A percentile compares a stretch with the other conserved stretches of the same genome.
These are phyloP conservation scores for Leptobrachium leishanense DNA, from an alignment of 2,113 vertebrate species.

Conservation along the genomic window DNA sequence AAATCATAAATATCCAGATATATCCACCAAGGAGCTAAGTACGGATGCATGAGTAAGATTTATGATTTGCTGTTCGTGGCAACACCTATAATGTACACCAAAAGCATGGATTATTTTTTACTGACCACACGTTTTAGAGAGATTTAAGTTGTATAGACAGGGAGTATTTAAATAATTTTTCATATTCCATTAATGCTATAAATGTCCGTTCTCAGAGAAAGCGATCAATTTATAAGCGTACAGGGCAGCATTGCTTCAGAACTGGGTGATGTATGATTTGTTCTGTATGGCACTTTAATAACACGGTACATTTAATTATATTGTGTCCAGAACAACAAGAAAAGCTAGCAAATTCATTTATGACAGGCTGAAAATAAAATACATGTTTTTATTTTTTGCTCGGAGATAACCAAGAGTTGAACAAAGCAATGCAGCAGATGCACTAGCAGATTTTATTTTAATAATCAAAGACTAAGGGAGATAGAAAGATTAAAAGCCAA, in stretches of 20 bases:
- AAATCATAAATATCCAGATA: too few species aligned
- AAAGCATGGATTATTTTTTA: too few species aligned
- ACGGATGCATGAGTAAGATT: too few species aligned
- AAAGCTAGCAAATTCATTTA: conserved; percentile 18
- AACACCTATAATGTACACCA: too few species aligned
- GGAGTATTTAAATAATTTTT: not conserved
- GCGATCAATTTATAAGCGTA: not conserved
- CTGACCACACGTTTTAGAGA: too few species aligned
- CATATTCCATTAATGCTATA: not conserved
- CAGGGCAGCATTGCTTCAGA: not conserved
- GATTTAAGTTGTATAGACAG: too few species aligned
- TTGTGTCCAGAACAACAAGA: not conserved
- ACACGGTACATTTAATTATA: conserved; percentile 1
- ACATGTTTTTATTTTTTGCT: conserved; percentile 19
- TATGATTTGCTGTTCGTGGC: too few species aligned
- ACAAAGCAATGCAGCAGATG: conserved; percentile 29
- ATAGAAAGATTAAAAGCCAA: conserved; percentile 38
- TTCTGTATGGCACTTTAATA: conserved; percentile 9
- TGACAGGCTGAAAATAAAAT: conserved; percentile 11
- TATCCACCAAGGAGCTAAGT: too few species aligned
- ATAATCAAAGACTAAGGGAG: conserved; percentile 22
- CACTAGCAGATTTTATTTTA: not conserved
- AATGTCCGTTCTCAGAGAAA: not conserved
- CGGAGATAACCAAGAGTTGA: conserved; percentile 22
- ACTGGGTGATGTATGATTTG: not conserved